These are phyloP conservation scores for Apogon talboti DNA, from an alignment of 2,797 vertebrate species.

Conservation along the genomic window DNA sequence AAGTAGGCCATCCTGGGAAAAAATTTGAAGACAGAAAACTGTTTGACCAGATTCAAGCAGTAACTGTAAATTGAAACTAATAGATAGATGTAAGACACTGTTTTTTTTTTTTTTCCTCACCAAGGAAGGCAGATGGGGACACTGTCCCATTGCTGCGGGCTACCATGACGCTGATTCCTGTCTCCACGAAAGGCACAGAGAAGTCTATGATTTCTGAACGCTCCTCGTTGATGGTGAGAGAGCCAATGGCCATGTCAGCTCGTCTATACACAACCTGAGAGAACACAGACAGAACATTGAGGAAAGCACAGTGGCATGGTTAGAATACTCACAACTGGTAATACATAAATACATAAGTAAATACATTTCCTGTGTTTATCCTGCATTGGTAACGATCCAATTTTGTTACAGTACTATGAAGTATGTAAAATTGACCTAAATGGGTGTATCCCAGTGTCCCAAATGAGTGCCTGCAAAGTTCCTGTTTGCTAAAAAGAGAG, in stretches of 20 bases:
- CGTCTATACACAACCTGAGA: constrained; percentile 93
- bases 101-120: constrained; percentile 79
- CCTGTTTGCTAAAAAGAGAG: constrained; percentile 1
- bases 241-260: constrained; percentile 98
- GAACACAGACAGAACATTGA: background rate
- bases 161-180: constrained; percentile 98
- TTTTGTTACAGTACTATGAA: constrained; percentile 6
- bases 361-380: background rate
- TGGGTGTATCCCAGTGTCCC: constrained; percentile 4
- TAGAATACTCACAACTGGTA: background rate
- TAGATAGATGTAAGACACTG: background rate
- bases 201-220: constrained; percentile 97
- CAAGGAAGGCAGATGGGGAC: constrained; percentile 96
- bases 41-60: constrained; percentile 3
- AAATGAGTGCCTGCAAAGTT: background rate
- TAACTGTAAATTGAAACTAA: constrained; percentile 9
- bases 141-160: constrained; percentile 97
- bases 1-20: constrained; percentile 69
- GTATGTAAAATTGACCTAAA: constrained; percentile 11
- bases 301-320: background rate
- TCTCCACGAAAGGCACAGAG: constrained; percentile 98
- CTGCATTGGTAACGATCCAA: background rate
- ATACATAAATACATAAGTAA: background rate
- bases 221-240: constrained; percentile 98
- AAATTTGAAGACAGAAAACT: constrained; percentile 14